Evolutionary conservation across 2,888 invertebrate genomes (phyloP).

Genomic region (Meloe dianella): DNA sequence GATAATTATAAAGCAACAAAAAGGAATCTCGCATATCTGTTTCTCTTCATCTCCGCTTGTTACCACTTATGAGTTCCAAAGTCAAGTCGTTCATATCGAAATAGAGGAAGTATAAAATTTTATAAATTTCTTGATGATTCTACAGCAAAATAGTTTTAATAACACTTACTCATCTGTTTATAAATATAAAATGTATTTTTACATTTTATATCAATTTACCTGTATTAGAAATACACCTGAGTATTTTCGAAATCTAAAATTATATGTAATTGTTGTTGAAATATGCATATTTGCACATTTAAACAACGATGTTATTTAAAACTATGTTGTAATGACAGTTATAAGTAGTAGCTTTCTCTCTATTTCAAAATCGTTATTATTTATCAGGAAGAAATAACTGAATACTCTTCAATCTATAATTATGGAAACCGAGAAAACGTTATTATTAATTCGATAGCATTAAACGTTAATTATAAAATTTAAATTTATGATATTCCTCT

Average conservation of each 20-base stretch:
- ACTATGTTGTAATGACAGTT: not conserved
- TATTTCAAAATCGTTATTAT: constrained; percentile 2
- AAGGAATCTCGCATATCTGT: no score
- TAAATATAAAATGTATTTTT: not conserved
- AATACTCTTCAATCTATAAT: not conserved
- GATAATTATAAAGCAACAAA: no score
- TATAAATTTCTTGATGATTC: no score
- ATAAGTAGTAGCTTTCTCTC: constrained; percentile 12
- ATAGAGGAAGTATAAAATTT: no score
- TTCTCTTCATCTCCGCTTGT: no score
- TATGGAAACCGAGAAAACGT: not conserved
- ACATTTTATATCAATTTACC: not conserved
- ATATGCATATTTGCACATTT: constrained; percentile 2
- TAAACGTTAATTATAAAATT: no score
- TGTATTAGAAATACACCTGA: not conserved
- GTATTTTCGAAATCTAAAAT: constrained; percentile 5
- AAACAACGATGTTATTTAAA: not conserved
- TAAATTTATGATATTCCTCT: no score
- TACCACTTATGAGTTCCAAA: no score
- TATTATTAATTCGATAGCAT: not conserved
- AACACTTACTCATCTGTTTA: not conserved
- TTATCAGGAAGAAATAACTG: not conserved
- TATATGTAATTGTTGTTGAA: not conserved
- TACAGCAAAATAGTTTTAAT: not conserved
- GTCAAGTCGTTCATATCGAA: no score